These are phyloP conservation scores for Pithys albifrons DNA, from an alignment of 2,113 vertebrate genomes.

Conservation along the genomic window DNA sequence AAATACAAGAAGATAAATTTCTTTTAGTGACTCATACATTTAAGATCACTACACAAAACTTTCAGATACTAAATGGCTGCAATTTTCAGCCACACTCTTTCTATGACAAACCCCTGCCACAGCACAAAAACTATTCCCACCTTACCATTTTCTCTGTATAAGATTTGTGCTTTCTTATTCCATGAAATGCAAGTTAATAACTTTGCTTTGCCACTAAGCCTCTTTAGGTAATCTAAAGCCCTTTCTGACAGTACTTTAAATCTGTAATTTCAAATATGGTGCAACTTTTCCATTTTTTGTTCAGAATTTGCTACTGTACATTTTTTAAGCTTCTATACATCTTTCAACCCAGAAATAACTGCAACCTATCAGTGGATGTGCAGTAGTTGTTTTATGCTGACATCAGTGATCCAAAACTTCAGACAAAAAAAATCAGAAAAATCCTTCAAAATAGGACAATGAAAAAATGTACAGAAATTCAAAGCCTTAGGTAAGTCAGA, in stretches of 20 bases:
- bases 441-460: neutral
- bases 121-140: neutral
- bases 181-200: neutral
- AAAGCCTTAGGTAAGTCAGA: slow-evolving; percentile 13
- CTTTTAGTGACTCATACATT: neutral
- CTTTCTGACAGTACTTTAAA: neutral
- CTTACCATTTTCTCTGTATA: neutral
- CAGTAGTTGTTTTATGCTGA: neutral
- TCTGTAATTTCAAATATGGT: neutral
- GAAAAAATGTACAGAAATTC: neutral
- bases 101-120: neutral
- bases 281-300: neutral
- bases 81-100: neutral
- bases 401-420: neutral
- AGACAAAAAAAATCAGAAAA: neutral
- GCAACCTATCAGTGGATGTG: neutral
- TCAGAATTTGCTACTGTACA: neutral
- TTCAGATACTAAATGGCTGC: neutral
- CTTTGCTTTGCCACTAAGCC: neutral
- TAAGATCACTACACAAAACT: neutral
- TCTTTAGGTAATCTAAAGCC: neutral
- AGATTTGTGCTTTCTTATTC: neutral
- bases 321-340: neutral
- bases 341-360: neutral
- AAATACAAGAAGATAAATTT: neutral